Base-by-base conservation (phyloP, 2,888 invertebrate species). In the Muscina levida region DNA sequence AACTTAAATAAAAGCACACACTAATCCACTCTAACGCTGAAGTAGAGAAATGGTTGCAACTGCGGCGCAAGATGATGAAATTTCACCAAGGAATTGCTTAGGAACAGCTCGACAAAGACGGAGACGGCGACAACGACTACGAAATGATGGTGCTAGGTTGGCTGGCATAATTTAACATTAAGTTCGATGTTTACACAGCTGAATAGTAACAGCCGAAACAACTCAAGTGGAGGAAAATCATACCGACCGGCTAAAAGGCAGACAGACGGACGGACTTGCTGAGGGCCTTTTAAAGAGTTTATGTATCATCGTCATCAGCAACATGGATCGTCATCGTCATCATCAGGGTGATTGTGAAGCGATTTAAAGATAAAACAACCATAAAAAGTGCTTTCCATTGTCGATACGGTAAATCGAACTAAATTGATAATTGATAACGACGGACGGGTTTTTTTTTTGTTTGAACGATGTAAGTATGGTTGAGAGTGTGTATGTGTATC, bases 371-470 rank as follows among this genome's bases (percentile, higher is more conserved):
- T 72, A 66, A 71, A 24, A 74, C 31, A 62, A 42, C 62, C 62
- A 62, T 62, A 39, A 62, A 62, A 51, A 39, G 13, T n/a, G 37
- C 46, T 57, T 48, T 72, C 66, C 66, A n/a, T 67, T 19, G 65
- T 17, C 39, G 48, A 59, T 67, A 70, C 56, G 42, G 65, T 51
- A 71, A 57, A 72, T 53, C 62, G 59, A 75, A 71, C 66, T 42
- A 71, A 75, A 75, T 67, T 56, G 48, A 72, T 46, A 44, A 65
- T 26, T 46, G 24, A 24, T 56, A 44, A 71, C 44, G 26, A 70
- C 39, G 39, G 26, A 70, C 39, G 39, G 3, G 13, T 62, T 62
- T 8, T 11, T 31, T 31, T 31, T 31, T 31, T 31, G 8, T 31
- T 31, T 31, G 31, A 31, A 31, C n/a, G n/a, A n/a, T n/a, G n/a